Base-by-base conservation (phyloP, 1,140 invertebrate species). In the Temnothorax nylanderi region DNA sequence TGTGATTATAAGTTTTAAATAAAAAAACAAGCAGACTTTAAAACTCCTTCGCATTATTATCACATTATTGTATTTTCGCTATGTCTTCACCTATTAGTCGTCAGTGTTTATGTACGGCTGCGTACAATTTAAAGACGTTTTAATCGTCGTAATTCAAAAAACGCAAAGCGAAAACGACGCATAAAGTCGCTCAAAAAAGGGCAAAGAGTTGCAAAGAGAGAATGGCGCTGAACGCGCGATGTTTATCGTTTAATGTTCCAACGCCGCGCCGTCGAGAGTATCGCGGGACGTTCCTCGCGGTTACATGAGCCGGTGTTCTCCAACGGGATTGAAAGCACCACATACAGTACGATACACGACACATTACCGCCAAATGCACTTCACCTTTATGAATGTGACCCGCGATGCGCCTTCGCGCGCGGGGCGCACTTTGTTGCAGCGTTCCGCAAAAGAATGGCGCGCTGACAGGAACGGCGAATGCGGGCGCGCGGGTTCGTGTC, bases 281-380 rank as follows among this genome's bases (percentile, higher is more conserved):
- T 74, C 44, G 44, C 86, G 69, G 85, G 64, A 67, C 41, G 69
- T 60, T 85, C 77, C 56, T 69, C 64, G 47, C 56, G 80, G 89
- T 89, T 90, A 77, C 89, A 67, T 58, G 80, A 85, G 37, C 76
- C 72, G 67, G 34, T 56, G 81, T 90, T 81, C 67, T 80, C 80
- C 85, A 88, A 32, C 71, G 71, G 85, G 86, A 92, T 92, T 93
- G 91, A 93, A 92, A 92, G 87, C 69, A 72, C 78, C 64, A 54
- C 82, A 75, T 75, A 74, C 65, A 82, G 90, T 90, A 91, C 87
- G 87, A 92, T 91, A 92, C 87, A 92, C 93, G 92, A 93, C 88
- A 87, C 93, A 92, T 93, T 93, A 93, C 85, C 91, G 86, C 85
- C 89, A 90, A 93, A 93, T 92, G 89, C 90, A 88, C 87, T 91